Evolutionary conservation across 1,140 invertebrate genomes (phyloP).

Genomic region (Chymomyza costata): DNA sequence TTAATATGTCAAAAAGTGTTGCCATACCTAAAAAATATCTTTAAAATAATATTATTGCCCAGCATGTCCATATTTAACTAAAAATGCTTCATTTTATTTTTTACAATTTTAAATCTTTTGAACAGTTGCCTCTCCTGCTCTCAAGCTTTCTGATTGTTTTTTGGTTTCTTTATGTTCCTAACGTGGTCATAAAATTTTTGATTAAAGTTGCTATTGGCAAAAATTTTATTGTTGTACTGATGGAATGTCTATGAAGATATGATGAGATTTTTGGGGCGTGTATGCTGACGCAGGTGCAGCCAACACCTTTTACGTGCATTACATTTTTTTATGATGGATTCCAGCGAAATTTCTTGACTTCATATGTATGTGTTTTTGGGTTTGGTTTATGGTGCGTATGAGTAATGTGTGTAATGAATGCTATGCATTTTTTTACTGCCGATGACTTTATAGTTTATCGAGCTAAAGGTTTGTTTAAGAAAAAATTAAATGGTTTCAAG

Average conservation of each 20-base stretch:
- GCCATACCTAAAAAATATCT: too few relatives aligned
- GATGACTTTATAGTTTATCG: too few relatives aligned
- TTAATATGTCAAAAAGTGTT: too few relatives aligned
- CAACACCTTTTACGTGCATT: conserved; percentile 40
- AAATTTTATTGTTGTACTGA: conserved; percentile 1
- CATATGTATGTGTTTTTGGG: conserved; percentile 47
- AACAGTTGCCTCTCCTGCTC: too few relatives aligned
- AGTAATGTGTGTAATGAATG: conserved; percentile 61
- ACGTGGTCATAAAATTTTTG: conserved; percentile 27
- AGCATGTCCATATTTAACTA: too few relatives aligned
- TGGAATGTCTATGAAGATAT: conserved; percentile 30
- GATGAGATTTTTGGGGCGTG: too few relatives aligned
- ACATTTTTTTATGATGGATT: conserved; percentile 59
- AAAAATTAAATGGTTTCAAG: too few relatives aligned
- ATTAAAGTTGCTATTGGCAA: conserved; percentile 7
- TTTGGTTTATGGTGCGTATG: conserved; percentile 61
- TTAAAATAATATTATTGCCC: too few relatives aligned
- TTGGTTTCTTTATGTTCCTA: conserved; percentile 24
- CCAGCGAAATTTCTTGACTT: conserved; percentile 49
- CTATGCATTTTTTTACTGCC: conserved; percentile 16
- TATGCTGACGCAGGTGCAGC: conserved; percentile 24
- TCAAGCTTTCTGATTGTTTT: conserved; percentile 3
- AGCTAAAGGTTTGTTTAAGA: too few relatives aligned
- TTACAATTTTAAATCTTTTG: too few relatives aligned
- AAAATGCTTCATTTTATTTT: too few relatives aligned